Percentiles rank a stretch among this genome's conserved stretches.
These are phyloP conservation scores for Illadopsis cleaveri DNA, from an alignment of 2,113 vertebrate genomes.

Conservation along the genomic window DNA sequence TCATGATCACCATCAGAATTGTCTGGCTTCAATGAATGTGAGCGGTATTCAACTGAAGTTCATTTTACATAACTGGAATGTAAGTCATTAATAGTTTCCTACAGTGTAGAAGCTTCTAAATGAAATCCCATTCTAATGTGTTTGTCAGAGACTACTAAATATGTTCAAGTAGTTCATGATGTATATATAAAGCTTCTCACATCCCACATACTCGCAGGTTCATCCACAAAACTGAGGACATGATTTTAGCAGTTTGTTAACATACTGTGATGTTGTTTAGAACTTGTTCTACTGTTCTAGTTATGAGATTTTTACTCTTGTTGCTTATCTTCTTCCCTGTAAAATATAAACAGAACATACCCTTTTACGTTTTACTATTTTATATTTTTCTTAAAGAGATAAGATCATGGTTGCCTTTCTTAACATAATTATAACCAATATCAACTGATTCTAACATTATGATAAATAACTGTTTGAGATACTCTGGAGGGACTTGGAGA, in stretches of 20 bases:
- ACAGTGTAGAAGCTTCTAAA: not conserved
- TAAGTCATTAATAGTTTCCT: not conserved
- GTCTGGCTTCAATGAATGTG: not conserved
- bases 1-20: not conserved
- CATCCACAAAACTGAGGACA: not conserved
- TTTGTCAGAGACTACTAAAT: slow-evolving; percentile 6
- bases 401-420: not conserved
- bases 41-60: not conserved
- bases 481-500: not conserved
- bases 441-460: not conserved
- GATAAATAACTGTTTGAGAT: not conserved
- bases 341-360: not conserved
- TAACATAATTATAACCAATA: not conserved
- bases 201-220: not conserved
- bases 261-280: not conserved
- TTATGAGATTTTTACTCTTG: not conserved
- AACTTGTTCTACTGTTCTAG: not conserved
- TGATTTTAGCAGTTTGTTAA: not conserved
- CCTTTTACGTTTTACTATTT: not conserved
- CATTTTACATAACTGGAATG: not conserved
- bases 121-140: not conserved
- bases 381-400: not conserved
- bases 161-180: not conserved
- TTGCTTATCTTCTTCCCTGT: not conserved
- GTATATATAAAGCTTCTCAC: slow-evolving; percentile 8